phyloP scores from a whole-genome alignment of 2,113 vertebrate genomes.

The Psilopogon haemacephalus region DNA sequence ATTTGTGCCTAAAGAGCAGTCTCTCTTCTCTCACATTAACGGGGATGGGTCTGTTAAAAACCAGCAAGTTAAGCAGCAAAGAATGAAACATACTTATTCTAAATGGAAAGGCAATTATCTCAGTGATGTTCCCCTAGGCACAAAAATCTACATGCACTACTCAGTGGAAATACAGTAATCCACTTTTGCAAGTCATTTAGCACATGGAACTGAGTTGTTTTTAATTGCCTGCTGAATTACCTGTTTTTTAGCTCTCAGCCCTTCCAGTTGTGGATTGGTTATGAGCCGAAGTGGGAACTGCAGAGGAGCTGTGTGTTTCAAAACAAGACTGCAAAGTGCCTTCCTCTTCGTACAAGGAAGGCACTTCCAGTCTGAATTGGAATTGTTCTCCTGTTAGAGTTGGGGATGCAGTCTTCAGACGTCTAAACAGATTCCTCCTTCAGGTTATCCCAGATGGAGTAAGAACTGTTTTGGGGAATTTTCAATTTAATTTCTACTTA shows the following conservation, averaged over 20 bases:
- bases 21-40: background rate
- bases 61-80: constrained; percentile 6
- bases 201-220: background rate
- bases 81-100: constrained; percentile 44
- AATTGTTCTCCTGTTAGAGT: background rate
- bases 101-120: constrained; percentile 56
- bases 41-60: background rate
- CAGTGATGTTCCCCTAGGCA: constrained; percentile 14
- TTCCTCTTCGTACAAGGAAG: background rate
- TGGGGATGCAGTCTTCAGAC: background rate
- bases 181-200: background rate
- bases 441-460: background rate
- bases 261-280: background rate
- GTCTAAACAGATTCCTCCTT: background rate
- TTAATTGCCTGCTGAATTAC: constrained; percentile 49
- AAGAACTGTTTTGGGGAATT: background rate
- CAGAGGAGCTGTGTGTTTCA: background rate
- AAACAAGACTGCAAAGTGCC: background rate
- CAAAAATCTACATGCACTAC: background rate
- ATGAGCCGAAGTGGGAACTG: background rate
- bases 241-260: background rate
- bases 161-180: constrained; percentile 11
- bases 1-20: background rate
- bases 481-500: background rate
- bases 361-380: background rate